These are phyloP conservation scores for Taxidea taxus DNA, from an alignment of 2,113 vertebrate species.

Conservation along the genomic window DNA sequence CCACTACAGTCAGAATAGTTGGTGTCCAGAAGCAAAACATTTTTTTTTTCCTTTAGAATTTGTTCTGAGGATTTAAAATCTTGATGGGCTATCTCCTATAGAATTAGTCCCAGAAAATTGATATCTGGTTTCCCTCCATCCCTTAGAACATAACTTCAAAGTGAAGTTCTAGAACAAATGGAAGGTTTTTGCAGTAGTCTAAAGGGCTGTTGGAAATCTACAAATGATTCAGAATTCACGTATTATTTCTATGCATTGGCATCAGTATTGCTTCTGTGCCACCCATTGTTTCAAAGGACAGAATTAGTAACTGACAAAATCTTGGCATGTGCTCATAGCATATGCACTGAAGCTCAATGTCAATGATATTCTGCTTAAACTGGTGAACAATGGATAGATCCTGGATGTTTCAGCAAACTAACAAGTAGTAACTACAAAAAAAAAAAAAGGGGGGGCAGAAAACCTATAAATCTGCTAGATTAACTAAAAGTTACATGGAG, in stretches of 20 bases:
- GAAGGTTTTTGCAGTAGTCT: not conserved
- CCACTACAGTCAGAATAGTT: not conserved
- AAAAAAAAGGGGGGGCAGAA: not conserved
- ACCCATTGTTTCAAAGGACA: not conserved
- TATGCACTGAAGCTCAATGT: not conserved
- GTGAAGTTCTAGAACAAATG: not conserved
- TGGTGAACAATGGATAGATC: not conserved
- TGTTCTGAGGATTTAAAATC: not conserved
- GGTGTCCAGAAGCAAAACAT: not conserved
- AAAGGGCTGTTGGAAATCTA: not conserved
- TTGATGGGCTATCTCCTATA: not conserved
- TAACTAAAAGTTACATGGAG: not conserved
- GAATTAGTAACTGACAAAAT: not conserved
- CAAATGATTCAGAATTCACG: not conserved
- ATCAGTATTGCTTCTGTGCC: not conserved
- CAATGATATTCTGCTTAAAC: not conserved
- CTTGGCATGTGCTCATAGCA: not conserved
- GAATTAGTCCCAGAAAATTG: not conserved
- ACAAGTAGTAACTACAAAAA: not conserved
- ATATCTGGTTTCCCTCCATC: not conserved
- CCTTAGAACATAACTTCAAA: not conserved
- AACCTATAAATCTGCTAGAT: not conserved
- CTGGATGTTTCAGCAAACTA: not conserved
- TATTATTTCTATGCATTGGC: not conserved
- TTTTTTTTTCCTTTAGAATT: conserved; percentile 20